Percentiles rank a stretch among this genome's conserved stretches.
Evolutionary conservation across 2,797 vertebrate species (phyloP).

Genomic region (Rhodeus uyekii): DNA sequence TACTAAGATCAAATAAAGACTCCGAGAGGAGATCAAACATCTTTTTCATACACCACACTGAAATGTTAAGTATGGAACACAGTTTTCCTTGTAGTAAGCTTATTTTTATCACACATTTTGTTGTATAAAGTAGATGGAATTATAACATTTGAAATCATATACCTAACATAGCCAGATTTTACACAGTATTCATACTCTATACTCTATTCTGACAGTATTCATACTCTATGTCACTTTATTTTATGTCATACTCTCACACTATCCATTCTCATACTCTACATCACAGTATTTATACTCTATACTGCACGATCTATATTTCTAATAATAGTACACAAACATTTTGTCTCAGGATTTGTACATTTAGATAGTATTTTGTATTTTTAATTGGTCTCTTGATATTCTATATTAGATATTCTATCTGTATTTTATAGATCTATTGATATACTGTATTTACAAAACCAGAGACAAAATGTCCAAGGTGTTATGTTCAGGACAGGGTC

Average conservation of each 20-base stretch:
- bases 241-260: too few relatives aligned
- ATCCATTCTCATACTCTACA: too few relatives aligned
- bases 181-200: not conserved
- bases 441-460: too few relatives aligned
- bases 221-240: too few relatives aligned
- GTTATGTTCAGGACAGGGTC: not conserved
- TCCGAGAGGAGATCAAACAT: not conserved
- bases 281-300: too few relatives aligned
- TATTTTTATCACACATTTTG: not conserved
- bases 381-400: too few relatives aligned
- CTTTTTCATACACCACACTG: not conserved
- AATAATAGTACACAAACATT: not conserved
- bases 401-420: too few relatives aligned
- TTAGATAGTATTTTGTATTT: too few relatives aligned
- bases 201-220: not conserved
- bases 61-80: not conserved
- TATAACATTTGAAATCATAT: not conserved
- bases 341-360: not conserved
- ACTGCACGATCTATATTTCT: not conserved
- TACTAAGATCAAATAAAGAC: not conserved
- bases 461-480: too few relatives aligned
- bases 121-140: not conserved
- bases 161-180: not conserved
- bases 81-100: not conserved
- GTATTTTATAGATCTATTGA: too few relatives aligned